These are phyloP conservation scores for Wiebesia pumilae DNA, from an alignment of 1,140 invertebrate genomes.

Conservation along the genomic window DNA sequence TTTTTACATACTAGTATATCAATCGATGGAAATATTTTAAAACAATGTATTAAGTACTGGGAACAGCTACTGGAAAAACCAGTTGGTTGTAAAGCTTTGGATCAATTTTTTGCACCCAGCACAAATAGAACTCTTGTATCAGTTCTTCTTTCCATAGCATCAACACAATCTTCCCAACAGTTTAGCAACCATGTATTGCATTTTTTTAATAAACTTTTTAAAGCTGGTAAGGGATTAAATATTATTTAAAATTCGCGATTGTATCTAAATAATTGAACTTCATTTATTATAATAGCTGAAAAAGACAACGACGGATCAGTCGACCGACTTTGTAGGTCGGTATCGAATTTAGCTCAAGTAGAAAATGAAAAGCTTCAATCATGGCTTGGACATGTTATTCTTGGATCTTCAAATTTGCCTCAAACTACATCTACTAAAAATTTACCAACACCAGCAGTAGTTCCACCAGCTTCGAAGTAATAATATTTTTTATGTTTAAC, in stretches of 20 bases:
- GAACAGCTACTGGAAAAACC: conserved; percentile 88
- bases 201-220: conserved; percentile 87
- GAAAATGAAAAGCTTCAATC: conserved; percentile 80
- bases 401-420: conserved; percentile 75
- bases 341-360: conserved; percentile 80
- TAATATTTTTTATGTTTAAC: conserved; percentile 8
- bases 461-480: conserved; percentile 33
- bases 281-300: conserved; percentile 66
- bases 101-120: conserved; percentile 83
- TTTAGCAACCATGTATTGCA: conserved; percentile 87
- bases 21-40: conserved; percentile 82
- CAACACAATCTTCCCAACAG: conserved; percentile 79
- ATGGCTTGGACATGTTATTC: conserved; percentile 82
- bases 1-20: conserved; percentile 68
- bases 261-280: neutral
- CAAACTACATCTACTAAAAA: conserved; percentile 71
- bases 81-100: conserved; percentile 86
- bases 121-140: conserved; percentile 80
- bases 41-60: conserved; percentile 86
- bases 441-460: conserved; percentile 70
- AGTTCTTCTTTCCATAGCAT: conserved; percentile 84
- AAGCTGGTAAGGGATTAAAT: conserved; percentile 76
- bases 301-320: conserved; percentile 79
- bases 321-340: conserved; percentile 81
- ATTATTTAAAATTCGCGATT: neutral